Base-by-base conservation (phyloP, 2,797 vertebrate species). In the Myotis daubentonii region DNA sequence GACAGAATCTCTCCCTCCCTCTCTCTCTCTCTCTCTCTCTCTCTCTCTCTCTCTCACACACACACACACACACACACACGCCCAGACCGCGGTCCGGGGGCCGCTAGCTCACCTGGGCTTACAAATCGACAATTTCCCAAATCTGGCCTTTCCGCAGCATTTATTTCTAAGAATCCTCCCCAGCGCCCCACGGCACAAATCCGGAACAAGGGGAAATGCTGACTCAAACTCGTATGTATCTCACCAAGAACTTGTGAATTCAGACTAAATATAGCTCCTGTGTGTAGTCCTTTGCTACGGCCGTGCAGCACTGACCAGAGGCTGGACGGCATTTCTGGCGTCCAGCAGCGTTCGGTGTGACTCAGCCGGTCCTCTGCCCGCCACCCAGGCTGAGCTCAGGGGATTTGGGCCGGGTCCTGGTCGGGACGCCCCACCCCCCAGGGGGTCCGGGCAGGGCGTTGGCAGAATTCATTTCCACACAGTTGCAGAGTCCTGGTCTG, bases 401-500 rank as follows among this genome's bases (percentile, higher is more conserved):
- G 7, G 7, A 9, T n/a, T 12, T 3, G 15, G 74, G 70, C 28
- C 2, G 44, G 0, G 10, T 44, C 13, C 47, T 55, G 15, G 8
- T 7, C 15, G 2, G 55, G 33, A 41, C 38, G 15, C 47, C 22
- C 23, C 13, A 11, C 25, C 0, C 25, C 6, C 6, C 23, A 0
- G 71, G 30, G 9, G 66, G 33, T n/a, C 66, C 10, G 1, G 8
- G 17, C 11, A 2, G 23, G 66, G 9, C 8, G 17, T 1, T 0
- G 30, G 23, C 12, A 2, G 47, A 33, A 33, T 1, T 51, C 44
- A 3, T 3, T 1, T 41, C 87, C 65, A 30, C 2, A 25, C 16
- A 2, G n/a, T 8, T 44, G 25, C 0, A 6, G 65, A 2, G 41
- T 15, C 44, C 0, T 2, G 33, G 36, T 53, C 4, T 10, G 10